Conservation (phyloP, 2,113 vertebrate species). For the Pelobates fuscus region DNA sequence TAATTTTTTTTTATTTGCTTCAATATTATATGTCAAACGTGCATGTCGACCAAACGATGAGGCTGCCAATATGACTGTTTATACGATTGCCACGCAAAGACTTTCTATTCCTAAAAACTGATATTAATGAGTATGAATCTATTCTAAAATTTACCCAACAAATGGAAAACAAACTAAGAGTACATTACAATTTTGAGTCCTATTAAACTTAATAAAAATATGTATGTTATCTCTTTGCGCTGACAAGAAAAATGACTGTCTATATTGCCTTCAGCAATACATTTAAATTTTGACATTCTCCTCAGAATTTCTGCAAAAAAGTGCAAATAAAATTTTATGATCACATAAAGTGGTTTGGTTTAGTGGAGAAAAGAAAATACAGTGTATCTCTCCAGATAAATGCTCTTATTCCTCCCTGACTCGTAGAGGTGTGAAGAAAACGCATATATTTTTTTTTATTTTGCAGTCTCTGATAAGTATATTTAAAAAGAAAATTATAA, state of each 20-base stretch:
- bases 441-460: neutral
- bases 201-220: conserved; percentile 51
- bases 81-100: neutral
- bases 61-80: conserved; percentile 2
- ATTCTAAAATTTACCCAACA: conserved; percentile 39
- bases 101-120: neutral
- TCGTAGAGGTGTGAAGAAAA: conserved; percentile 38
- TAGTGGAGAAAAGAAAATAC: conserved; percentile 41
- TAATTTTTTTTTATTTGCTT: neutral
- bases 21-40: neutral
- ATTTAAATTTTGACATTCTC: conserved; percentile 58
- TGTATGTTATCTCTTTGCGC: conserved; percentile 55
- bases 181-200: conserved; percentile 45
- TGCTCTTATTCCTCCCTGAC: conserved; percentile 12
- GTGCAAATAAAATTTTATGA: conserved; percentile 57
- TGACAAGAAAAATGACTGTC: conserved; percentile 46
- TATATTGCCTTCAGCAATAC: conserved; percentile 56
- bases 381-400: conserved; percentile 40
- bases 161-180: conserved; percentile 49
- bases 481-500: neutral
- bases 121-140: conserved; percentile 22
- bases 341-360: conserved; percentile 53
- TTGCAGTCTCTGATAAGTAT: neutral
- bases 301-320: conserved; percentile 54
- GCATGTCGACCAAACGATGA: neutral